Percentiles rank a stretch among this genome's conserved stretches.
phyloP scores from a whole-genome alignment of 2,797 vertebrate species.

The Kryptolebias ocellatus region DNA sequence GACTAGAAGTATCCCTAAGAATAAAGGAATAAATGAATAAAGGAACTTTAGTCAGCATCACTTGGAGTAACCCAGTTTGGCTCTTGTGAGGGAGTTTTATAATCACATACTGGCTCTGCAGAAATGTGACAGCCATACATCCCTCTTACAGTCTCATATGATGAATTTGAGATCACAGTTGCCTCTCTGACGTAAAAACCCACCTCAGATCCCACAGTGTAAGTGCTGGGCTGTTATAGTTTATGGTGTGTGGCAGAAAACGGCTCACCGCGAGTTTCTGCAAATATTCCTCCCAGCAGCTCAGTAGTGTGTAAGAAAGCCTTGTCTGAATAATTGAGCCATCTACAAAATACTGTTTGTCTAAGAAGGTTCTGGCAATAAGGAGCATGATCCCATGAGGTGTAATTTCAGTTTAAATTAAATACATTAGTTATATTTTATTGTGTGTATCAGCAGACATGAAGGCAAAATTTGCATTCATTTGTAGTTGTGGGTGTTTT shows the following conservation, averaged over 20 bases:
- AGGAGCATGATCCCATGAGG: conserved; percentile 40
- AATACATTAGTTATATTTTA: not conserved
- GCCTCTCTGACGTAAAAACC: conserved; percentile 39
- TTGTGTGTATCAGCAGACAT: not conserved
- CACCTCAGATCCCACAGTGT: conserved; percentile 56
- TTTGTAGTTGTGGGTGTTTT: not conserved
- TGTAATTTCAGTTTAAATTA: not conserved
- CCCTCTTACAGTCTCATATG: conserved; percentile 20
- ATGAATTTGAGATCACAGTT: conserved; percentile 19
- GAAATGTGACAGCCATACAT: conserved; percentile 21
- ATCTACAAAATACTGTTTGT: conserved; percentile 68
- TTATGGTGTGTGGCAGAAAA: conserved; percentile 28
- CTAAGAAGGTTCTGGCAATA: conserved; percentile 56
- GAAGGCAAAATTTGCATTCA: not conserved
- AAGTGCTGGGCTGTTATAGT: conserved; percentile 48
- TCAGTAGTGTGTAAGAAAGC: conserved; percentile 17
- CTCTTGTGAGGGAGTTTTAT: not conserved
- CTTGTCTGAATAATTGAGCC: conserved; percentile 44
- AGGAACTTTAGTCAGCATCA: conserved; percentile 11
- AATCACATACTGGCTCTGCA: not conserved
- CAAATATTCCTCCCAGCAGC: conserved; percentile 44
- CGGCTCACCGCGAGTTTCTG: conserved; percentile 28
- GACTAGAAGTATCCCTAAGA: too few species aligned
- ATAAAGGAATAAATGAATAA: not conserved
- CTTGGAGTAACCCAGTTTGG: not conserved